A percentile compares a stretch with the other conserved stretches of the same genome.
Evolutionary conservation across 1,140 invertebrate genomes (phyloP).

Genomic region (Polypedilum pembai): DNA sequence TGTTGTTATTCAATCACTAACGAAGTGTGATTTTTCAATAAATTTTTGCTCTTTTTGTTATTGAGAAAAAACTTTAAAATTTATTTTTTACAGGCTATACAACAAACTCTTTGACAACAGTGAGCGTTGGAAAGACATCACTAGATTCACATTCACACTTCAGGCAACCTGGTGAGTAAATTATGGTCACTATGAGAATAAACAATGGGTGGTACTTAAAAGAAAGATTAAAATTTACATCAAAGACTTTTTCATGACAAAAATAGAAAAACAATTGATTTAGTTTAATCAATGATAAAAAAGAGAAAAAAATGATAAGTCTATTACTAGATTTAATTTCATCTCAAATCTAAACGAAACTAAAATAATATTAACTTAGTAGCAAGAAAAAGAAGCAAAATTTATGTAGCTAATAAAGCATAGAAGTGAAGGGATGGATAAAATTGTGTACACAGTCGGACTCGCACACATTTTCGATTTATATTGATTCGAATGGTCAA

Average conservation of each 20-base stretch:
- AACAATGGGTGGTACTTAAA: too few species aligned
- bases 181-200: not conserved
- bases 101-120: slow-evolving; percentile 59
- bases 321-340: too few species aligned
- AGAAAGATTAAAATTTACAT: too few species aligned
- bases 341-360: too few species aligned
- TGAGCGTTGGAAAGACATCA: slow-evolving; percentile 62
- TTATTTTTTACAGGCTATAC: slow-evolving; percentile 59
- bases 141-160: slow-evolving; percentile 76
- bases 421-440: not conserved
- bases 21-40: slow-evolving; percentile 28
- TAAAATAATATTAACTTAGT: too few species aligned
- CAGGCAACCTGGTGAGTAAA: slow-evolving; percentile 75
- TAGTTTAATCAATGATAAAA: too few species aligned
- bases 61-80: slow-evolving; percentile 26
- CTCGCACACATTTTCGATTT: not conserved
- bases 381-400: not conserved
- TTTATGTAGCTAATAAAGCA: slow-evolving; percentile 16
- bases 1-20: slow-evolving; percentile 3
- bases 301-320: too few species aligned
- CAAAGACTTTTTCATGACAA: too few species aligned
- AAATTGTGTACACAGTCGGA: not conserved
- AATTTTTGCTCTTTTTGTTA: slow-evolving; percentile 25
- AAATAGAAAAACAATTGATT: too few species aligned
- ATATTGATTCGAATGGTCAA: not conserved